Percentiles rank a stretch among this genome's conserved stretches.
Conservation (phyloP, 2,113 vertebrate species). For the Mormyrus iriodes region DNA sequence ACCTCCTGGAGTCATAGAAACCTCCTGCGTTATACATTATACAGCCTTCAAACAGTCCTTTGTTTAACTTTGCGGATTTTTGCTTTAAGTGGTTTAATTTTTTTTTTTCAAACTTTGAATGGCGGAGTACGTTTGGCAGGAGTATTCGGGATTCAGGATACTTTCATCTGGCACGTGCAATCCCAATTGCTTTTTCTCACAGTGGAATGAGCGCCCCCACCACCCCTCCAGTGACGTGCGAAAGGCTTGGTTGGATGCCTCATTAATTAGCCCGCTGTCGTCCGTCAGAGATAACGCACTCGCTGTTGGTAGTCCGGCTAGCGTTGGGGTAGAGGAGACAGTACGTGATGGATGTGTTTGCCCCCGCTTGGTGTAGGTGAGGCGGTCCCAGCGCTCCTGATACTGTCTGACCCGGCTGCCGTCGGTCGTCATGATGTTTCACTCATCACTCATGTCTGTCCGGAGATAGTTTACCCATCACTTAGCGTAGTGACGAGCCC, state of each 20-base stretch:
- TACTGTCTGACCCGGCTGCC: neutral
- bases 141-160: neutral
- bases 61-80: neutral
- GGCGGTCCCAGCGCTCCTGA: neutral
- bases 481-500: neutral
- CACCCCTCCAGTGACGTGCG: neutral
- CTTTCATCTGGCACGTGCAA: neutral
- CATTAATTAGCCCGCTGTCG: neutral
- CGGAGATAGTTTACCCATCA: neutral
- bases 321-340: neutral
- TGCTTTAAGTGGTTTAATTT: neutral
- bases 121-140: neutral
- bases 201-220: neutral
- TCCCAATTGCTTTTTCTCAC: neutral
- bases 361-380: neutral
- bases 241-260: neutral
- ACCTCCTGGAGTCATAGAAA: neutral
- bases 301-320: neutral
- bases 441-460: neutral
- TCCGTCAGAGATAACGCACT: neutral
- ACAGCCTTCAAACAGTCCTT: neutral
- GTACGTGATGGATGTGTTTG: conserved; percentile 12
- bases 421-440: conserved; percentile 1
- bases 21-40: neutral
- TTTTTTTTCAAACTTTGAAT: neutral